Evolutionary conservation across 2,797 vertebrate genomes (phyloP).

Genomic region (Hozukius guyotensis): DNA sequence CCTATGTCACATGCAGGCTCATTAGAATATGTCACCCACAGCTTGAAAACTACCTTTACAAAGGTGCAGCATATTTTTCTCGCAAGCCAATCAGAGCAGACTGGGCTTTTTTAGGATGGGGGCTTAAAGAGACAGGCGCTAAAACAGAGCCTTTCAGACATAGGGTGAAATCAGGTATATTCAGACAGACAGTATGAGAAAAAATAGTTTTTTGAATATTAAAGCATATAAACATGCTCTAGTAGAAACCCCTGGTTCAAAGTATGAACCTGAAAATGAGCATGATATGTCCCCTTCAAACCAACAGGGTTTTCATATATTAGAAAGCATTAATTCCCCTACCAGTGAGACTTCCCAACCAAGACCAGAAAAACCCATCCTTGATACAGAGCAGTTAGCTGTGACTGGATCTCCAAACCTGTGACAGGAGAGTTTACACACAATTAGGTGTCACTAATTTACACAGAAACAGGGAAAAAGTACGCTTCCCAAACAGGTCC

Average conservation of each 20-base stretch:
- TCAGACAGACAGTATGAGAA: not conserved
- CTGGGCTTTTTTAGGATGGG: too few species aligned
- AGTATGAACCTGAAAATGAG: not conserved
- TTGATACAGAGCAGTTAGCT: conserved; percentile 62
- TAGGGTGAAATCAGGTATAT: rapidly evolving
- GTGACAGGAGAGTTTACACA: not conserved
- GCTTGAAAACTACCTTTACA: not conserved
- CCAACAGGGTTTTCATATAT: not conserved
- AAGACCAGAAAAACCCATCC: rapidly evolving
- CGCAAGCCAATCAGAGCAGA: not conserved
- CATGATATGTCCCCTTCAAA: not conserved
- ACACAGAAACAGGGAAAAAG: not conserved
- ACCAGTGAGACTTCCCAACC: conserved; percentile 60
- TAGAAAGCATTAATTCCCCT: not conserved
- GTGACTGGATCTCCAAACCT: conserved; percentile 70
- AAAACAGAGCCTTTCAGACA: not conserved
- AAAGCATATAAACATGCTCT: rapidly evolving
- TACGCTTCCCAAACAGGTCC: not conserved
- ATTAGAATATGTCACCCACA: too few species aligned
- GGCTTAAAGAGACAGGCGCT: not conserved
- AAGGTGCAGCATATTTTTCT: not conserved
- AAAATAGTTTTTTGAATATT: not conserved
- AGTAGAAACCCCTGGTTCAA: not conserved
- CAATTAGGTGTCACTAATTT: not conserved
- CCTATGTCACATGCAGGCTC: too few species aligned